Evolutionary conservation across 2,888 invertebrate genomes (phyloP), one percentile per base, ranked within the genome.

Genomic region (Lysandra coridon): DNA sequence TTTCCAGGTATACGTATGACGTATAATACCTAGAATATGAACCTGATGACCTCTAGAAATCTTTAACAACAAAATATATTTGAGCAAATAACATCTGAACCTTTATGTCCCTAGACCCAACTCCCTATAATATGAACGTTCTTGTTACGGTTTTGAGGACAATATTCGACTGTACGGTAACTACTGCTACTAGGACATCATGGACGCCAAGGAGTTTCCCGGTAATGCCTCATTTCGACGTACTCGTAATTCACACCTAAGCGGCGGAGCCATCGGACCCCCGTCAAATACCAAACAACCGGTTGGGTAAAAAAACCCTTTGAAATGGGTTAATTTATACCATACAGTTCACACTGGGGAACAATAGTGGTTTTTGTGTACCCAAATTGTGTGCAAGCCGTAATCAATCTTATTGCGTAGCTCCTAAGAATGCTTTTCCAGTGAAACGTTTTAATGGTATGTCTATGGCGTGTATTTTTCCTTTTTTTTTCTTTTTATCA

Each of bases 301-400:
- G 79, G 83, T 87, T 84, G 85, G 84, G 84, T 86, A 84, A 84
- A 85, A 86, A 88, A 87, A 88, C 86, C 84, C 84, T 83, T 88
- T 86, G 86, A 87, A 88, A 87, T 86, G 87, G 88, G 87, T 87
- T 87, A 90, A 91, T 90, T 91, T 90, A 91, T 91, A 89, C 89
- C 82, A 82, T 84, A 86, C 88, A 87, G 88, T 87, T 90, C 88
- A 88, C 88, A 90, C 90, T 89, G 88, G 86, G 89, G 86, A 86
- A 86, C 87, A 87, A 88, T 87, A 84, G 84, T 77, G 78, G 82
- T 85, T 86, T 86, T 85, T 84, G 79, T 82, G 81, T 82, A 82
- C 82, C 83, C 69, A 69, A 33, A 33, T 69, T 17, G 12, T 5
- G 33, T 33, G 12, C 33, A 69, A 37, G 33, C 33, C 4, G 2